A percentile compares a stretch with the other conserved stretches of the same genome.
These are phyloP conservation scores for Muscina levida DNA, from an alignment of 2,888 invertebrate genomes.

Conservation along the genomic window DNA sequence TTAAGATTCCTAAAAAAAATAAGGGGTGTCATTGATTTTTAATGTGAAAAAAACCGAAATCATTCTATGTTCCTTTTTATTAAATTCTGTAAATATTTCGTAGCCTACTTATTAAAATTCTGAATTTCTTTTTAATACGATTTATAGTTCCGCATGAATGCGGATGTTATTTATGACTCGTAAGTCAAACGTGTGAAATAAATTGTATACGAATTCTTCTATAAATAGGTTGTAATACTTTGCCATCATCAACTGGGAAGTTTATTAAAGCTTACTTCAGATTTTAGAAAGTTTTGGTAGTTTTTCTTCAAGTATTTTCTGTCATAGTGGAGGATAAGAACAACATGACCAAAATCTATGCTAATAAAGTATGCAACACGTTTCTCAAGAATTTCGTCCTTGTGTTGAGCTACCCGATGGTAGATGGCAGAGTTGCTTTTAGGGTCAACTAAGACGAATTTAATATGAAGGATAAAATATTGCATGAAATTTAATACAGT, in stretches of 20 bases:
- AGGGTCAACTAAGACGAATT: background rate
- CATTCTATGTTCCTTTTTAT: too few species aligned
- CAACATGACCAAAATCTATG: slow-evolving; percentile 2
- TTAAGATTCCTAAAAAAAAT: too few species aligned
- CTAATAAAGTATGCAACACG: slow-evolving; percentile 52
- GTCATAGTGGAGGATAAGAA: background rate
- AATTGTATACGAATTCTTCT: too few species aligned
- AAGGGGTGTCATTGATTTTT: too few species aligned
- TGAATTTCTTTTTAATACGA: slow-evolving; percentile 5
- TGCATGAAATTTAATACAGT: too few species aligned
- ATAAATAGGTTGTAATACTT: too few species aligned
- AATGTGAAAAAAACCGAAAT: too few species aligned
- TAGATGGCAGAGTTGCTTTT: background rate
- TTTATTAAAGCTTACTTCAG: slow-evolving; percentile 23
- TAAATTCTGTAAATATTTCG: too few species aligned
- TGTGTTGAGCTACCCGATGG: background rate
- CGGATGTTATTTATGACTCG: background rate
- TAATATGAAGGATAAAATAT: too few species aligned
- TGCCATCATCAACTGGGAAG: slow-evolving; percentile 1
- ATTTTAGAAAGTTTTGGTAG: slow-evolving; percentile 21
- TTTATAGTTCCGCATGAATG: slow-evolving; percentile 4
- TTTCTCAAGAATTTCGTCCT: slow-evolving; percentile 18
- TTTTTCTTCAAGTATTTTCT: too few species aligned
- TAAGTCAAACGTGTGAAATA: too few species aligned
- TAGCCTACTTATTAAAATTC: too few species aligned